Evolutionary conservation across 2,797 vertebrate species (phyloP).

Genomic region (Sphenopsis melanotis): DNA sequence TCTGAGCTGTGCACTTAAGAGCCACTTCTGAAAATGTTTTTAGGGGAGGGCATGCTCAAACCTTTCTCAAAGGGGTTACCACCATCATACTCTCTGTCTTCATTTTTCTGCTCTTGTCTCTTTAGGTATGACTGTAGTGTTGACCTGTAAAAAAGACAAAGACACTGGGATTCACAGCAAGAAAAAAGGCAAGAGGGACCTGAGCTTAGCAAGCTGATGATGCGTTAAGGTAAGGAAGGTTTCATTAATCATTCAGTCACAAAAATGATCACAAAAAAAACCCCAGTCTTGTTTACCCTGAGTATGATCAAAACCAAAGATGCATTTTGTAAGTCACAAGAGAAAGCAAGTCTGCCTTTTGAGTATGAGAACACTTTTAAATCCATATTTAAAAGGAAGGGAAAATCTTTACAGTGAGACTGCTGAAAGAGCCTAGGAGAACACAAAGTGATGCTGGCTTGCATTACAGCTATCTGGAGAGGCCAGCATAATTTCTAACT

Average conservation of each 20-base stretch:
- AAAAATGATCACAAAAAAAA: fast-evolving
- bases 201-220: not conserved
- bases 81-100: conserved; percentile 19
- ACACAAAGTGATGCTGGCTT: not conserved
- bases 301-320: not conserved
- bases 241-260: not conserved
- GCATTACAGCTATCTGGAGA: not conserved
- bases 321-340: not conserved
- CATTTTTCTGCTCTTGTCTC: conserved; percentile 76
- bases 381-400: not conserved
- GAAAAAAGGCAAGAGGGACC: not conserved
- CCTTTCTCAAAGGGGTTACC: conserved; percentile 88
- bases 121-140: conserved; percentile 90
- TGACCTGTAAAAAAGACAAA: conserved; percentile 75
- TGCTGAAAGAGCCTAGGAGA: not conserved
- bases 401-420: not conserved
- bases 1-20: not conserved
- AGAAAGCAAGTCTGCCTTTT: not conserved
- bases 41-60: conserved; percentile 35
- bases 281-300: not conserved
- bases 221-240: not conserved
- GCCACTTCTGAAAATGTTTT: not conserved
- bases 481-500: not conserved
- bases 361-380: not conserved
- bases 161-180: not conserved